Percentiles rank a stretch among this genome's conserved stretches.
Evolutionary conservation across 2,113 vertebrate genomes (phyloP).

Genomic region (Empidonax traillii): DNA sequence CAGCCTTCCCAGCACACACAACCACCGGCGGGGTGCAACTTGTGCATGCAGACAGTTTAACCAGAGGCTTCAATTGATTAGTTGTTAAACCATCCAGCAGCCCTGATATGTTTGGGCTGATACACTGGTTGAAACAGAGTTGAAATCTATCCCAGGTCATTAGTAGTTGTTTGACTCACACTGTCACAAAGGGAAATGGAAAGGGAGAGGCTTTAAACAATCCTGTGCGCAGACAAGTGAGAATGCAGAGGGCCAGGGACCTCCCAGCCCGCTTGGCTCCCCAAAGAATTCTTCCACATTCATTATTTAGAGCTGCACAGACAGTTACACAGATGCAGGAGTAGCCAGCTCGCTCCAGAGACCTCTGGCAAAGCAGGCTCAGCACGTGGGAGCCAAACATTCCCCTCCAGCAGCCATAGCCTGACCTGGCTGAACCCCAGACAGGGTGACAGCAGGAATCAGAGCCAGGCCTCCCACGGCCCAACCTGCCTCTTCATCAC

Average conservation of each 20-base stretch:
- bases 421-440: neutral
- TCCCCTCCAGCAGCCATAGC: neutral
- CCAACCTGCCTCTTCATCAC: neutral
- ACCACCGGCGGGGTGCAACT: conserved; percentile 10
- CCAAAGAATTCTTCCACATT: neutral
- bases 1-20: neutral
- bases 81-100: conserved; percentile 69
- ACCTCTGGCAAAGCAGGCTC: neutral
- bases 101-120: conserved; percentile 65
- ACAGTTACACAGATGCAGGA: neutral
- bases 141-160: conserved; percentile 72
- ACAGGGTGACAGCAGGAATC: neutral
- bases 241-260: conserved; percentile 30
- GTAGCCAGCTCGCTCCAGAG: neutral
- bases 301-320: neutral
- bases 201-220: conserved; percentile 63
- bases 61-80: conserved; percentile 70
- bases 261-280: conserved; percentile 2
- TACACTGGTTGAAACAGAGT: conserved; percentile 64
- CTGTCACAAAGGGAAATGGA: conserved; percentile 65
- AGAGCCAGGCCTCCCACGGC: fast-evolving
- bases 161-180: conserved; percentile 62
- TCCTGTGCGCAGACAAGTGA: conserved; percentile 23
- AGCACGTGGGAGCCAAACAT: fast-evolving
- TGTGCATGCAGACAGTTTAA: conserved; percentile 55